A percentile compares a stretch with the other conserved stretches of the same genome.
Conservation (phyloP, 2,797 vertebrate genomes). For the Hybognathus amarus region DNA sequence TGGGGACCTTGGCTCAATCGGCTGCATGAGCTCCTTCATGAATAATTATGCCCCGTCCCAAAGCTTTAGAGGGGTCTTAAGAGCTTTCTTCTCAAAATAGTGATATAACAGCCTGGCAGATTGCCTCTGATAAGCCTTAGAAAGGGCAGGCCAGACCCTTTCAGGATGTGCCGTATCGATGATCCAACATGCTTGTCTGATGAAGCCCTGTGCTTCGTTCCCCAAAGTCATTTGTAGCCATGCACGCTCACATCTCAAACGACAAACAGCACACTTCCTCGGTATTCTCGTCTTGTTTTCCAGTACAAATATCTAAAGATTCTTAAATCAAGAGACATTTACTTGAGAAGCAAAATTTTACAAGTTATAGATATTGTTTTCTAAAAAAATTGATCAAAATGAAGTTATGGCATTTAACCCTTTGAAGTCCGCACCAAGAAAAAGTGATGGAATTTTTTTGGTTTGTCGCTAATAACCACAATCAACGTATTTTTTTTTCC, state of each 20-base stretch:
- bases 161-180: conserved; percentile 54
- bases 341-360: neutral
- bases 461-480: too few species aligned
- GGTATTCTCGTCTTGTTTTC: neutral
- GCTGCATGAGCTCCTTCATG: conserved; percentile 50
- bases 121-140: conserved; percentile 53
- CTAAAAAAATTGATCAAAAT: neutral
- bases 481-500: too few species aligned
- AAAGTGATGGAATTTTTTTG: too few species aligned
- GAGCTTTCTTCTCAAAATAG: conserved; percentile 58
- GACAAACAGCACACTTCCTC: neutral
- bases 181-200: conserved; percentile 53
- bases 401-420: neutral
- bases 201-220: conserved; percentile 30
- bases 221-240: conserved; percentile 41
- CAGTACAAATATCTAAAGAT: neutral
- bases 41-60: conserved; percentile 59
- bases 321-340: neutral
- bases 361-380: neutral
- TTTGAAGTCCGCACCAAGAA: too few species aligned
- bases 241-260: conserved; percentile 4
- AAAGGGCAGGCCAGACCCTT: conserved; percentile 56
- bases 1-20: conserved; percentile 23
- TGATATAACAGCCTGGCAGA: conserved; percentile 50
- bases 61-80: conserved; percentile 56